A percentile compares a stretch with the other conserved stretches of the same genome.
Evolutionary conservation across 2,888 invertebrate species (phyloP).

Genomic region (Melinaea menophilus): DNA sequence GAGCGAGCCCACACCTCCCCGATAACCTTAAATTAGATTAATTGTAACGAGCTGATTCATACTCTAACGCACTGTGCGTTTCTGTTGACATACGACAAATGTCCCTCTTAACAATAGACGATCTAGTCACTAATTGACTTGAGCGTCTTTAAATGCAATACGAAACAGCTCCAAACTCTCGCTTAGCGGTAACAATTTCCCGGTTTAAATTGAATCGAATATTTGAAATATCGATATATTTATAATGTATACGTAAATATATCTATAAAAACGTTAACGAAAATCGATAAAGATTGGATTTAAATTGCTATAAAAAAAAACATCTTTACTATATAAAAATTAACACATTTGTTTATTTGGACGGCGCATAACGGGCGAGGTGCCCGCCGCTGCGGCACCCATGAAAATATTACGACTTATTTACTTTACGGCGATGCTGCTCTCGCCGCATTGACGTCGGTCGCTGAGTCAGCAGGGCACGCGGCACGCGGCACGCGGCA

Average conservation of each 20-base stretch:
- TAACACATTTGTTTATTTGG: slow-evolving; percentile 72
- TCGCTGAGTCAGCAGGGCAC: slow-evolving; percentile 50
- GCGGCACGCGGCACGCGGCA: slow-evolving; percentile 36
- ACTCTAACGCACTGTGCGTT: slow-evolving; percentile 54
- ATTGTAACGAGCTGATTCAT: slow-evolving; percentile 76
- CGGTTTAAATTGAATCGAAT: neutral
- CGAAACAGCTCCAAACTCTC: too few relatives aligned
- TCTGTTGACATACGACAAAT: slow-evolving; percentile 70
- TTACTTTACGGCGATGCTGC: slow-evolving; percentile 66
- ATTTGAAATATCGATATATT: too few relatives aligned
- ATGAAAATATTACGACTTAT: slow-evolving; percentile 74
- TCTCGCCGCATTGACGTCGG: slow-evolving; percentile 62
- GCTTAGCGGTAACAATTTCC: too few relatives aligned
- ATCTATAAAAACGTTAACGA: slow-evolving; percentile 44
- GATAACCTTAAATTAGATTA: slow-evolving; percentile 77
- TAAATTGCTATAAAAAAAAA: slow-evolving; percentile 48
- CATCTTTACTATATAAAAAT: slow-evolving; percentile 68
- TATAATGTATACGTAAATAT: slow-evolving; percentile 12
- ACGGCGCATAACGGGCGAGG: slow-evolving; percentile 61
- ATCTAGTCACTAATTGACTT: slow-evolving; percentile 56
- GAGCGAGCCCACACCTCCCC: slow-evolving; percentile 64
- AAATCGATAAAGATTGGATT: slow-evolving; percentile 50
- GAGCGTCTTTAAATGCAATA: neutral
- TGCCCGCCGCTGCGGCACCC: slow-evolving; percentile 66
- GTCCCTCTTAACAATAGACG: slow-evolving; percentile 58